Base-by-base conservation (phyloP, 1,140 invertebrate species). In the Pachyrhynchus sulphureomaculatus region DNA sequence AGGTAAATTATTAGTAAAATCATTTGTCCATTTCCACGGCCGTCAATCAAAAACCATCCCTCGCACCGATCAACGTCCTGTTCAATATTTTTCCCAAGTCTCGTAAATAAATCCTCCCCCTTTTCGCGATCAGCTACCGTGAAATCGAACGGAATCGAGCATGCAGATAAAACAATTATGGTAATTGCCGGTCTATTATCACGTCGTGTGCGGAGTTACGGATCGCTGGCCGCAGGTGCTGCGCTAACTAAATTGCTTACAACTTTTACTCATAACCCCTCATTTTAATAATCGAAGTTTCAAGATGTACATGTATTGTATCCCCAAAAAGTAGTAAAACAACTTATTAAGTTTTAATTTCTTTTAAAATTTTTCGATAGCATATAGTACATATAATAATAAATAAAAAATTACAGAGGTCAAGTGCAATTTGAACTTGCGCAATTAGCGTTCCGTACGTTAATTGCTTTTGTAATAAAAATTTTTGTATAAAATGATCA, bases 81-180 rank as follows among this genome's bases (percentile, higher is more conserved):
- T n/a, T n/a, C n/a, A n/a, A n/a, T n/a, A 32, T n/a, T 33, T 34
- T 47, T 57, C 29, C 39, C 41, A 26, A 47, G 24, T 5, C 12
- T 10, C 20, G 8, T 20, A 29, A n/a, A 20, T 20, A 13, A 51
- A 24, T 9, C 44, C 34, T 10, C 44, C 55, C 45, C 34, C 34
- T 1, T 45, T 45, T 12, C 24, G 29, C 15, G 58, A 26, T 53
- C 58, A 18, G 34, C 12, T 8, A 62, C 60, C 60, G 61, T 66
- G 63, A 62, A 68, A 66, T 66, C 65, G 61, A 60, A 55, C 34
- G 23, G 42, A 59, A 56, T 48, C 42, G 59, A 61, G 42, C 54
- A 55, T 23, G 51, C 47, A 44, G 42, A 62, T 62, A 56, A 62
- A 62, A 62, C 60, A 62, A 62, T 62, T 62, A 53, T 29, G 53